Base-by-base conservation (phyloP, 2,113 vertebrate genomes). In the Climacteris rufus region DNA sequence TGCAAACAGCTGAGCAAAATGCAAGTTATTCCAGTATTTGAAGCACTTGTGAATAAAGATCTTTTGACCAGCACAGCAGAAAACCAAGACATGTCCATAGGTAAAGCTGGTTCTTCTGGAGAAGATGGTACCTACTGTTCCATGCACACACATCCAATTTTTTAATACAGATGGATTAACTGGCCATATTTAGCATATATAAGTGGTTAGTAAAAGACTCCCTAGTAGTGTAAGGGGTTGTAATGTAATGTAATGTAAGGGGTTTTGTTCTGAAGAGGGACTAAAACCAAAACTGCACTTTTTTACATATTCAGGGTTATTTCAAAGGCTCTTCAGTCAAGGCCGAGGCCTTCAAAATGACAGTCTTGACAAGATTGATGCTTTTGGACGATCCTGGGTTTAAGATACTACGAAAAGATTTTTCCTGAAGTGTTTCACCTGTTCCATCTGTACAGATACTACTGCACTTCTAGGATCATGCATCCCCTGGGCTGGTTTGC, bases 1-100 rank as follows among this genome's bases (percentile, higher is more conserved):
- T 91, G 90, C 95, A 95, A 96, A 86, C 65, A n/a, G 81, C 94
- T 52, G 95, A 97, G 37, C 59, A 94, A 75, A 92, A 95, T 44
- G 30, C 54, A 60, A 97, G 78, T 61, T 47, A 89, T 87, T 72
- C 61, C 52, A 68, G 87, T 97, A 4, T 90, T 59, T 74, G 86
- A 97, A 93, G 87, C 88, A 68, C 85, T 84, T 25, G 24, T 39
- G 11, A 91, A 88, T 61, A 80, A 97, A 87, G 89, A 96, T 47
- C 83, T 96, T 70, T 53, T 91, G 83, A 87, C 70, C 59, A 92
- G 90, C 31, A 63, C 94, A 77, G 93, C 52, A 87, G 96, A 97
- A 87, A 81, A 84, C 21, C n/a, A 63, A 52, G 76, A 91, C 13
- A 80, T 89, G 53, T 95, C 91, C 53, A 94, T 91, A 89, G 90